Evolutionary conservation across 2,797 vertebrate species (phyloP).

Genomic region (Sphenopsis melanotis): DNA sequence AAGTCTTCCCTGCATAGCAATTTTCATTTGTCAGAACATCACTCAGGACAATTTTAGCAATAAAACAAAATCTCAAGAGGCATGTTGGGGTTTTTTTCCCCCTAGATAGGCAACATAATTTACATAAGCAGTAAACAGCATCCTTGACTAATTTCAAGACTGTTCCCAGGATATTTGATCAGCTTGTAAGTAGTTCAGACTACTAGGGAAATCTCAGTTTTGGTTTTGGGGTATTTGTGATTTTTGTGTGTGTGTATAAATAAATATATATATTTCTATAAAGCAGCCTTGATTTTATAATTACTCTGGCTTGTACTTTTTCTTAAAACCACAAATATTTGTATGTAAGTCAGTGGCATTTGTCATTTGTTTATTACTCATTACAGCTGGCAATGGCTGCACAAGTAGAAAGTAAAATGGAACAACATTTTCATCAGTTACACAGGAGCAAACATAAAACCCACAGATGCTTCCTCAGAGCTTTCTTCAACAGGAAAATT

Average conservation of each 20-base stretch:
- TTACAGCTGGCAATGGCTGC: neutral
- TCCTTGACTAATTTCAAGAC: neutral
- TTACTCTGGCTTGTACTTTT: neutral
- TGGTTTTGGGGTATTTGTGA: neutral
- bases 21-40: neutral
- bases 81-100: rapidly evolving
- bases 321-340: neutral
- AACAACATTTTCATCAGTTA: neutral
- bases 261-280: neutral
- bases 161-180: neutral
- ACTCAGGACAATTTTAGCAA: neutral
- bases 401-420: neutral
- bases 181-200: neutral
- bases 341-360: neutral
- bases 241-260: neutral
- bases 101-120: neutral
- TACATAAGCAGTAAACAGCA: neutral
- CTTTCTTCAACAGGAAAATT: neutral
- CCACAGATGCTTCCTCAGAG: neutral
- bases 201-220: neutral
- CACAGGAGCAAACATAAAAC: neutral
- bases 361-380: neutral
- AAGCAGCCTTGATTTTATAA: neutral
- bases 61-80: neutral
- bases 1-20: neutral